Conservation (phyloP, 2,888 invertebrate species). For the Phymatocera aterrima region DNA sequence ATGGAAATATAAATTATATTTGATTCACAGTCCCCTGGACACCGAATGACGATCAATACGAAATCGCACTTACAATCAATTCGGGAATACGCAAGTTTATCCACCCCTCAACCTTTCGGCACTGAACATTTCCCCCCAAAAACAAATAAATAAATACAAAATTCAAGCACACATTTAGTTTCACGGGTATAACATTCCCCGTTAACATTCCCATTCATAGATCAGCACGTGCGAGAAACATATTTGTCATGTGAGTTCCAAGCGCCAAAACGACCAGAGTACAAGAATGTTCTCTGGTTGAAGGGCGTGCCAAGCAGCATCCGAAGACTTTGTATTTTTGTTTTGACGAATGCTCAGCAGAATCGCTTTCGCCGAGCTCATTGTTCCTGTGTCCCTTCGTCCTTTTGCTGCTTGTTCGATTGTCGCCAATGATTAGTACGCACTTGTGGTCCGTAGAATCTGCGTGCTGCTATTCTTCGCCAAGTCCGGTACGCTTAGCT, state of each 20-base stretch:
- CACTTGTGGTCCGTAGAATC: conserved; percentile 21
- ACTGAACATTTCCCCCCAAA: not conserved
- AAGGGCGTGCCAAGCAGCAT: not conserved
- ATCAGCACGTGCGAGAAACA: not conserved
- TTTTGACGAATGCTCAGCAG: conserved; percentile 19
- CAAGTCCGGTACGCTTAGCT: conserved; percentile 25
- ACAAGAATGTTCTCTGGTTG: conserved; percentile 6
- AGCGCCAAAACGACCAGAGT: not conserved
- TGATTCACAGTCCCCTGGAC: not conserved
- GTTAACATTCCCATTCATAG: not conserved
- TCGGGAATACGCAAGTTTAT: not conserved
- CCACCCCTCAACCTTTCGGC: not conserved
- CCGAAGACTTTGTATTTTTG: not conserved
- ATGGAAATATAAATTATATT: not conserved
- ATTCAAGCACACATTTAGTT: not conserved
- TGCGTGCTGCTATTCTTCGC: conserved; percentile 38
- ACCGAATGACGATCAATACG: not conserved
- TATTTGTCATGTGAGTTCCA: conserved; percentile 12
- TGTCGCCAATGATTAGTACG: conserved; percentile 29
- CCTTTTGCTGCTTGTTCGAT: not conserved
- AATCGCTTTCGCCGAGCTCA: not conserved
- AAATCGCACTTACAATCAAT: not conserved
- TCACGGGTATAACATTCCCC: not conserved
- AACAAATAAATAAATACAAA: too few species aligned
- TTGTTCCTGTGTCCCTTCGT: conserved; percentile 9